A percentile compares a stretch with the other conserved stretches of the same genome.
These are phyloP conservation scores for Desoria tigrina DNA, from an alignment of 2,888 invertebrate genomes.

Conservation along the genomic window DNA sequence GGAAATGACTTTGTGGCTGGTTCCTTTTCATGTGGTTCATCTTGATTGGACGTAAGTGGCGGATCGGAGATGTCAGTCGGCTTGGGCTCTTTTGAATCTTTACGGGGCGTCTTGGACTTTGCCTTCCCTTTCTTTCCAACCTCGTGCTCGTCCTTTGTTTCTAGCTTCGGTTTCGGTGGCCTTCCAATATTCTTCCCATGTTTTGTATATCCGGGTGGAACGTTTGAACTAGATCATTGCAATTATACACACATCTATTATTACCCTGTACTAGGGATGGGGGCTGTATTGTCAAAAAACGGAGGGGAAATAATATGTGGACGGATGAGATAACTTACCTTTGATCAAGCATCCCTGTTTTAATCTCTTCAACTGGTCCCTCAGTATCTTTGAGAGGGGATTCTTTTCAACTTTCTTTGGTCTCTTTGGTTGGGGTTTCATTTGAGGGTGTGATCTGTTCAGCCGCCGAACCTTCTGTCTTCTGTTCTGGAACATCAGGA, in stretches of 20 bases:
- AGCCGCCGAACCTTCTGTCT: neutral
- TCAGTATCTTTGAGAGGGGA: slow-evolving; percentile 1
- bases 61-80: no score
- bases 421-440: neutral
- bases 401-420: slow-evolving; percentile 5
- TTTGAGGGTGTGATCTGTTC: neutral
- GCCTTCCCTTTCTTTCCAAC: neutral
- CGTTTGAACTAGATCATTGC: no score
- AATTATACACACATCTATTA: no score
- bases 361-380: neutral
- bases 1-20: no score
- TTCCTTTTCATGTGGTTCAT: no score
- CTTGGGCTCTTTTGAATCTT: neutral
- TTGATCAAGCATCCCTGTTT: no score
- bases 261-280: no score
- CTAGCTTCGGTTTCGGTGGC: slow-evolving; percentile 24
- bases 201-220: slow-evolving; percentile 33
- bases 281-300: no score
- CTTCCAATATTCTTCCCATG: slow-evolving; percentile 37
- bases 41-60: neutral
- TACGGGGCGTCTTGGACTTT: neutral
- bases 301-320: no score
- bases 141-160: neutral
- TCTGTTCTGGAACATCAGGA: neutral
- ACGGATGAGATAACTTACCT: no score